Evolutionary conservation across 2,888 invertebrate genomes (phyloP).

Genomic region (Poecilobothrus nobilitatus): DNA sequence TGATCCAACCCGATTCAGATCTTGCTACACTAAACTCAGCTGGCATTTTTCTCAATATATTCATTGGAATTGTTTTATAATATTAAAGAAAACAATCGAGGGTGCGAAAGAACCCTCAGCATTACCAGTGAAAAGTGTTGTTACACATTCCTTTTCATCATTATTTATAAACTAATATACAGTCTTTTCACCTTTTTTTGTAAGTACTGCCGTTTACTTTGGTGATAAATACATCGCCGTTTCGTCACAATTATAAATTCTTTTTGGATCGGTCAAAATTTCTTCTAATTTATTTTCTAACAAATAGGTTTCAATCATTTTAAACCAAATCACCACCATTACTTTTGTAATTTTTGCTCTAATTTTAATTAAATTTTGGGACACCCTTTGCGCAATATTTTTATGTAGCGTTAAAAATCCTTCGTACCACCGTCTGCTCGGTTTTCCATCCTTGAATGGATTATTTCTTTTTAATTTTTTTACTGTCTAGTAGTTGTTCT

Average conservation of each 20-base stretch:
- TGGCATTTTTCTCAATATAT: not conserved
- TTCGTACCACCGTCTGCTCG: no score
- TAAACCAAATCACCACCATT: slow-evolving; percentile 30
- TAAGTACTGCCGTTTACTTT: slow-evolving; percentile 32
- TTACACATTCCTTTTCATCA: slow-evolving; percentile 7
- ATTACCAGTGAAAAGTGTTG: slow-evolving; percentile 7
- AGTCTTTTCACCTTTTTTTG: not conserved
- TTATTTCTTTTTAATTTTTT: no score
- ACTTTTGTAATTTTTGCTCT: slow-evolving; percentile 30
- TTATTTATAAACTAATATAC: not conserved
- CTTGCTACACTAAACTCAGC: slow-evolving; percentile 35
- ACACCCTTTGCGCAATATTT: slow-evolving; percentile 26
- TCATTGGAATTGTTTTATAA: not conserved
- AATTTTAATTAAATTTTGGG: slow-evolving; percentile 29
- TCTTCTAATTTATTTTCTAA: slow-evolving; percentile 22
- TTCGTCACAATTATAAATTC: slow-evolving; percentile 37
- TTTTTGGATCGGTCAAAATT: slow-evolving; percentile 26
- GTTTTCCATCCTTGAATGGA: no score
- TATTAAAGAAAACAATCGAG: slow-evolving; percentile 2
- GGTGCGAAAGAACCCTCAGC: not conserved
- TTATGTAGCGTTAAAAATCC: slow-evolving; percentile 33
- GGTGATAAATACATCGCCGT: slow-evolving; percentile 36
- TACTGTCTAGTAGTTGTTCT: no score
- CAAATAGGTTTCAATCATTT: slow-evolving; percentile 28
- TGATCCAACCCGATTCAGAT: slow-evolving; percentile 34